Base-by-base conservation (phyloP, 2,797 vertebrate genomes). In the Fringilla coelebs region DNA sequence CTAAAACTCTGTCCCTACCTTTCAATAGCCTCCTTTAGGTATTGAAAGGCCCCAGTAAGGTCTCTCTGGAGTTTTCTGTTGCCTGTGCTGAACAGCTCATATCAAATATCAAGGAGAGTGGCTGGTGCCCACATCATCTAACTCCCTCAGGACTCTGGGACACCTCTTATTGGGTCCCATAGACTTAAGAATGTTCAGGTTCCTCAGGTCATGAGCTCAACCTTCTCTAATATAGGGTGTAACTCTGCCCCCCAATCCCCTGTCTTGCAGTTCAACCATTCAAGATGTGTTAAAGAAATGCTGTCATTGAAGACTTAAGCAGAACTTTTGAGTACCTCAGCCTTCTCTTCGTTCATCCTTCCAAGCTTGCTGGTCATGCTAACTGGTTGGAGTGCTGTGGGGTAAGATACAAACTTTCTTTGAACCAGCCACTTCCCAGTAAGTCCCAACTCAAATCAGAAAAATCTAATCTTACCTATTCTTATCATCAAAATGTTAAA, bases 361-460 rank as follows among this genome's bases (percentile, higher is more conserved):
- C n/a, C 5, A 32, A 36, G 14, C 51, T 73, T 80, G 12, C 8
- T 10, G 9, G 13, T 75, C 1, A 0, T 41, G 17, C 12, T 26
- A 16, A 15, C 7, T 14, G 34, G 12, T 41, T 40, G 9, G 19
- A 62, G 5, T 19, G 10, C 19, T 40, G 12, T 0, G 0, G 8
- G 10, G 4, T 6, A 15, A 25, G 4, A 6, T 18, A 26, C 0
- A 20, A 2, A 3, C 2, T 75, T 79, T 21, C 17, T 68, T 77
- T 91, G 34, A 74, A 24, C 5, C 4, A 60, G 4, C 1, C 4
- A 2, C 19, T 85, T 67, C 22, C 4, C 26, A 41, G 6, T 9
- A 51, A 54, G 7, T 72, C 28, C 12, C 14, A 79, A 7, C 12
- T 5, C 19, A 88, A 84, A 78, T 65, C 7, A 72, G 7, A 67